Conservation (phyloP, 2,888 invertebrate genomes). For the Frankliniella intonsa region DNA sequence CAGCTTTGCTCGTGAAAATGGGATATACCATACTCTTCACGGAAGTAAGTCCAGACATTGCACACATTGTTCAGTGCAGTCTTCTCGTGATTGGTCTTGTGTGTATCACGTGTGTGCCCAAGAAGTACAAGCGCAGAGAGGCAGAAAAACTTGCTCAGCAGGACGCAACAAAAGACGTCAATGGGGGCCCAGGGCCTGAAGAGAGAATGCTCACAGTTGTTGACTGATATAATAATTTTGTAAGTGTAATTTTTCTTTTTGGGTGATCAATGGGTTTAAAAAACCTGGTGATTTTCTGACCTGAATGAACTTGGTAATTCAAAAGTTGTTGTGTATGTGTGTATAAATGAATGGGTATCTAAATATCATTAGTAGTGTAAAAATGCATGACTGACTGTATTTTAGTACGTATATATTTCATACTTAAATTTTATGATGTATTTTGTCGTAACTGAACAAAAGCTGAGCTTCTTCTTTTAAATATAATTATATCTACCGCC, state of each 20-base stretch:
- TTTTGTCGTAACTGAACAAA: not conserved
- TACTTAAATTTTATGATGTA: not conserved
- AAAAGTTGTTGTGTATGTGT: not conserved
- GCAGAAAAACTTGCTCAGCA: not conserved
- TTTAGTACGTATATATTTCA: not conserved
- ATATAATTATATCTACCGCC: not conserved
- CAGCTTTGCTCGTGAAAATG: not conserved
- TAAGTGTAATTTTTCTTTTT: not conserved
- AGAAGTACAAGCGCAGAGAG: slow-evolving; percentile 4
- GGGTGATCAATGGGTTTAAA: not conserved
- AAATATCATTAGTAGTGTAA: too few species aligned
- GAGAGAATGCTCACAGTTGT: not conserved
- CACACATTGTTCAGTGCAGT: slow-evolving; percentile 49
- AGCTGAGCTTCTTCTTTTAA: not conserved
- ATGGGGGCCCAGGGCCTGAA: not conserved
- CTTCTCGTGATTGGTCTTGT: slow-evolving; percentile 50
- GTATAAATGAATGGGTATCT: not conserved
- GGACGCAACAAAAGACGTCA: not conserved
- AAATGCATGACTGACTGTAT: not conserved
- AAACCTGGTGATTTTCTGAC: not conserved
- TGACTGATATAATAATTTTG: not conserved
- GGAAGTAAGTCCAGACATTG: slow-evolving; percentile 44
- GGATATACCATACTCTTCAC: slow-evolving; percentile 36
- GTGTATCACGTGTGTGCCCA: slow-evolving; percentile 41
- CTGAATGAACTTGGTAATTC: not conserved